A percentile compares a stretch with the other conserved stretches of the same genome.
Conservation (phyloP, 2,797 vertebrate genomes). For the Dendrocincla tyrannina region DNA sequence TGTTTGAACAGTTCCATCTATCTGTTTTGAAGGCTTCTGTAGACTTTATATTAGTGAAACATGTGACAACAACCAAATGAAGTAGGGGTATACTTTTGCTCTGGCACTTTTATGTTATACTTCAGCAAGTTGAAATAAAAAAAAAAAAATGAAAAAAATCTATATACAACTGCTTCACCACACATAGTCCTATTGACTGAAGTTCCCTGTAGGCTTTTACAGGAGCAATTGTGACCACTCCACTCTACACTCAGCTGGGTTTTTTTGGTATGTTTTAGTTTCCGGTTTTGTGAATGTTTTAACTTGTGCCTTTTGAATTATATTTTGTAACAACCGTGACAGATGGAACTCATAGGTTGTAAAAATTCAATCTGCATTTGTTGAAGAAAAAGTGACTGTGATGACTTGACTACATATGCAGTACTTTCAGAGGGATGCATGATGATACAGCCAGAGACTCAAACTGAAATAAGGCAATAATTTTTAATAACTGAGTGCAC, state of each 20-base stretch:
- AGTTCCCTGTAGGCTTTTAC: not conserved
- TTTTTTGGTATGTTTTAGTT: not conserved
- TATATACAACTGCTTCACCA: not conserved
- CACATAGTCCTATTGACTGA: not conserved
- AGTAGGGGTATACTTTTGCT: not conserved
- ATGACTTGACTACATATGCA: not conserved
- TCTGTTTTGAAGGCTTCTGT: not conserved
- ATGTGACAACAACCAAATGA: not conserved
- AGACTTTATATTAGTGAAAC: not conserved
- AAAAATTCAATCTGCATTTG: not conserved
- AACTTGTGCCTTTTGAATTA: not conserved
- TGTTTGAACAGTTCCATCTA: not conserved
- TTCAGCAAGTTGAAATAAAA: not conserved
- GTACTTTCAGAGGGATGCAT: not conserved
- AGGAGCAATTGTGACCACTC: not conserved
- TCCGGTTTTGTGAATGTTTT: not conserved
- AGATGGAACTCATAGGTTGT: not conserved
- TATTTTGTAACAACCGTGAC: not conserved
- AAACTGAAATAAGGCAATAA: not conserved
- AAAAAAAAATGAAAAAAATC: not conserved
- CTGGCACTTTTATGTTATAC: not conserved
- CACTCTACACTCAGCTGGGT: not conserved
- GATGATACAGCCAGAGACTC: not conserved
- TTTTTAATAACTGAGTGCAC: not conserved
- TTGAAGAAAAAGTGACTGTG: not conserved